Evolutionary conservation across 2,797 vertebrate species (phyloP), one percentile per base, ranked within the genome.

Genomic region (Dipus sagitta): DNA sequence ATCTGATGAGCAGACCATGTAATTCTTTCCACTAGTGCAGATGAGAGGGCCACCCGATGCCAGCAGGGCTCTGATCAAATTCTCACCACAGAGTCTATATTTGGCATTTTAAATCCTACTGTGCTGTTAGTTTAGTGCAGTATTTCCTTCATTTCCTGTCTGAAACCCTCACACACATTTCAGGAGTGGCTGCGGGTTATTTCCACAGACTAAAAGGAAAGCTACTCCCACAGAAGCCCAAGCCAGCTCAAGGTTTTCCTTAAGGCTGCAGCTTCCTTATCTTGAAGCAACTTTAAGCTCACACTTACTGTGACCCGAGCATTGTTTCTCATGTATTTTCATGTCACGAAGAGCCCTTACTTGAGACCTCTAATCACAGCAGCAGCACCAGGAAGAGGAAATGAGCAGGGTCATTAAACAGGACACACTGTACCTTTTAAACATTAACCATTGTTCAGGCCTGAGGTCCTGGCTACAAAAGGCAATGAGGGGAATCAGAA

Each of bases 371-470:
- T 95, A 93, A 96, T 96, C 98, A 97, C 95, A 97, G 97, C 95
- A 92, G 97, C 95, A 88, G 94, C 93, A 72, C 91, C 96, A 97
- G 97, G 98, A 98, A 98, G 95, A 97, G 98, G 98, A 98, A 98
- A 97, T 94, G 97, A 98, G 96, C 97, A 86, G 96, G 28, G 95
- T 2, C 96, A 96, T 96, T 97, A 85, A 91, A 85, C 91, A 97
- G 97, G 95, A 98, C 98, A 97, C 0, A 1, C 94, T 97, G 98
- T 98, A 97, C 97, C 97, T 98, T 98, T 97, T 96, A 98, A 98
- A 97, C 97, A 98, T 97, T 97, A 98, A 98, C 98, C 96, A 98
- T 98, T 98, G 97, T 98, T 98, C 96, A 95, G 93, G 97, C 96
- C 97, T 97, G 97, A 97, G 97, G 97, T 94, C 88, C 93, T 85